Conservation (phyloP, 2,888 invertebrate species). For the Furcula furcula region DNA sequence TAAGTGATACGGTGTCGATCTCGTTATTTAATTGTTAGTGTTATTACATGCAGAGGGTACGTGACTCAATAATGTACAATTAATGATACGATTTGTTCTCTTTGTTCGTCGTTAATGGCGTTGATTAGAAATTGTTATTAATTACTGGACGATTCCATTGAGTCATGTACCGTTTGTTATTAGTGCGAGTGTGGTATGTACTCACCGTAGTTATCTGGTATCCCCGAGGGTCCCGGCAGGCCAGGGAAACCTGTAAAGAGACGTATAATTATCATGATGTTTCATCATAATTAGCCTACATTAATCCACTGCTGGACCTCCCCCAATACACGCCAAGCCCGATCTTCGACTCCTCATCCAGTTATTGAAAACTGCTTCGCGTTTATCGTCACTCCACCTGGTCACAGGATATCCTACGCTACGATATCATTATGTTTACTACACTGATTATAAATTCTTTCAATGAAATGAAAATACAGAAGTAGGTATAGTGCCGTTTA, state of each 20-base stretch:
- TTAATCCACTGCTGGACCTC: too few species aligned
- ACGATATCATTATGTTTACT: too few species aligned
- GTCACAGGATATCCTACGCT: too few species aligned
- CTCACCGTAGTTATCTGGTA: slow-evolving; percentile 93
- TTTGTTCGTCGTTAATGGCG: slow-evolving; percentile 47
- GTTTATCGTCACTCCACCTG: too few species aligned
- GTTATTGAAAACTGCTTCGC: too few species aligned
- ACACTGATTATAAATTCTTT: too few species aligned
- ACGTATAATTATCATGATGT: too few species aligned
- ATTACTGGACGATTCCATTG: slow-evolving; percentile 44
- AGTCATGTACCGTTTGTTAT: slow-evolving; percentile 47
- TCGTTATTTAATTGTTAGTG: slow-evolving; percentile 68
- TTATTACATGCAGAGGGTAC: slow-evolving; percentile 56
- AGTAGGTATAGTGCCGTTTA: too few species aligned
- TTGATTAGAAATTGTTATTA: slow-evolving; percentile 44
- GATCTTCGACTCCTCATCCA: too few species aligned
- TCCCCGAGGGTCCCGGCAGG: slow-evolving; percentile 93
- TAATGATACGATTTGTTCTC: slow-evolving; percentile 51
- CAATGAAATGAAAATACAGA: too few species aligned
- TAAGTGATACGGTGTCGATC: slow-evolving; percentile 54
- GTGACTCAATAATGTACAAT: slow-evolving; percentile 70
- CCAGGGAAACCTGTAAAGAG: slow-evolving; percentile 84
- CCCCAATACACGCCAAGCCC: too few species aligned
- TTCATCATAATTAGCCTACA: too few species aligned
- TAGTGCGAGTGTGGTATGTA: slow-evolving; percentile 44